Evolutionary conservation across 2,797 vertebrate genomes (phyloP).

Genomic region (Gymnothorax reevesii): DNA sequence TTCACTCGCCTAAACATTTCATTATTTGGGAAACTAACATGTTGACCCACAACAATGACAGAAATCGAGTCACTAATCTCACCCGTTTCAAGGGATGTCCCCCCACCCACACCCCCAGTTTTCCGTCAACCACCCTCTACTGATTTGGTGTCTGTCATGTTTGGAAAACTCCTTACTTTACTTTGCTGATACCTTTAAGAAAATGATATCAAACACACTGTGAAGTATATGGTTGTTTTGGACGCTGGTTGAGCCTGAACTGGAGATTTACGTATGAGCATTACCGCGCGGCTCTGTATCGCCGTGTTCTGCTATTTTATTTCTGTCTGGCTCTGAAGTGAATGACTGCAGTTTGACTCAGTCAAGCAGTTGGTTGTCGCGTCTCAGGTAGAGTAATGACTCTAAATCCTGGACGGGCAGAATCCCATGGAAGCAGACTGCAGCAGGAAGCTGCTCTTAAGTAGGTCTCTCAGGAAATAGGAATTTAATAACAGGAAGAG

Average conservation of each 20-base stretch:
- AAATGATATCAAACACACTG: neutral
- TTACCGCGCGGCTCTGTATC: neutral
- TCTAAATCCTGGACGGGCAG: slow-evolving; percentile 6
- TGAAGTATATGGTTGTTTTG: neutral
- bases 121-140: no score
- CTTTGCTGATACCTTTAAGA: neutral
- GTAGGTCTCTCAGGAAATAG: neutral
- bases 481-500: neutral
- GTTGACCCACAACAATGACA: no score
- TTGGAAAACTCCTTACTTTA: neutral
- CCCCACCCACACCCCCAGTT: no score
- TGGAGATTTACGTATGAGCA: neutral
- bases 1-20: no score
- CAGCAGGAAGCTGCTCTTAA: neutral
- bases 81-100: no score
- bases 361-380: slow-evolving; percentile 10
- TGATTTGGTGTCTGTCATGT: neutral
- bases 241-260: neutral
- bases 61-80: no score
- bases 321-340: neutral
- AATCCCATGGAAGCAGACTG: neutral
- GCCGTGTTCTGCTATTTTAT: neutral
- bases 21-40: no score
- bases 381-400: neutral
- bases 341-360: slow-evolving; percentile 16